A percentile compares a stretch with the other conserved stretches of the same genome.
Conservation (phyloP, 2,113 vertebrate species). For the Hylia prasina region DNA sequence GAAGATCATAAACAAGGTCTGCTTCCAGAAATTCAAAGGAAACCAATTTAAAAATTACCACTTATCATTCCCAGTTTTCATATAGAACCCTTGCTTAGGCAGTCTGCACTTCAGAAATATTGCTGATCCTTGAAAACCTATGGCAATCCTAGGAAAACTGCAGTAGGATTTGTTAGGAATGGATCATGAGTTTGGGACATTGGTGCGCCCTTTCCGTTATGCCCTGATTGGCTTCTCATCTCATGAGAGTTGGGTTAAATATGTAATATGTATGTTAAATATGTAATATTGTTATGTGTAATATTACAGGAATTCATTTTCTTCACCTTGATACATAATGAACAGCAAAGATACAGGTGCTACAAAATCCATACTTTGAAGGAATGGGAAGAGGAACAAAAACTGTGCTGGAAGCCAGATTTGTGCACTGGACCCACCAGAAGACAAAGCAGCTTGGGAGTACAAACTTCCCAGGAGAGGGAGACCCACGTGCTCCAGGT, state of each 20-base stretch:
- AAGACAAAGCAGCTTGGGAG: background rate
- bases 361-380: background rate
- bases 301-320: background rate
- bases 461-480: background rate
- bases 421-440: background rate
- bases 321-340: background rate
- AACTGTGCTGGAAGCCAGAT: background rate
- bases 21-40: background rate
- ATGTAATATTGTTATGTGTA: too few relatives aligned
- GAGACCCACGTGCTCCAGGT: background rate
- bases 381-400: background rate
- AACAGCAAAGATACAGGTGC: background rate
- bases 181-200: background rate
- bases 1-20: background rate
- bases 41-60: background rate
- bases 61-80: background rate
- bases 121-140: conserved; percentile 16
- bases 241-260: background rate
- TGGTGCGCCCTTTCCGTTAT: background rate
- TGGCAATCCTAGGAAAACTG: conserved; percentile 29
- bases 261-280: too few relatives aligned
- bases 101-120: background rate
- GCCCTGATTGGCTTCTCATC: background rate
- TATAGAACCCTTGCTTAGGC: background rate
- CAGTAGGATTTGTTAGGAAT: conserved; percentile 39